Percentiles rank a stretch among this genome's conserved stretches.
These are phyloP conservation scores for Tipula helvola DNA, from an alignment of 2,888 invertebrate species.

Conservation along the genomic window DNA sequence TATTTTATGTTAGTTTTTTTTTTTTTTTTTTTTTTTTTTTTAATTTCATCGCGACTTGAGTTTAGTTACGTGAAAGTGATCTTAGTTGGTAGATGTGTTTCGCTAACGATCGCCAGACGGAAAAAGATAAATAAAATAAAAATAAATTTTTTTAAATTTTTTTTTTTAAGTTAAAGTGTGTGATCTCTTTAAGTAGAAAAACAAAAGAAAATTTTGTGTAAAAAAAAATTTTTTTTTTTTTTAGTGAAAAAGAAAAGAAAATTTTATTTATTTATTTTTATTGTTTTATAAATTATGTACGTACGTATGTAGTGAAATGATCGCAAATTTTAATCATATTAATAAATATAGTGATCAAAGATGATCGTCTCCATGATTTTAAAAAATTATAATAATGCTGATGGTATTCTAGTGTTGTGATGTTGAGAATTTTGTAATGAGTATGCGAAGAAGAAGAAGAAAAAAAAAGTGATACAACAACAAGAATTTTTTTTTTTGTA, in stretches of 20 bases:
- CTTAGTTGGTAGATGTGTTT: neutral
- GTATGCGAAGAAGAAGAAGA: neutral
- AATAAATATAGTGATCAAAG: neutral
- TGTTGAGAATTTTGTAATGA: constrained; percentile 4
- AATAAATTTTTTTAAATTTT: neutral
- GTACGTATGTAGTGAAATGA: neutral
- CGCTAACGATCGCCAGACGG: neutral
- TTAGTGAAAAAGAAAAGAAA: neutral
- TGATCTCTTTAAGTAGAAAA: neutral
- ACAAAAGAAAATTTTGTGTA: neutral
- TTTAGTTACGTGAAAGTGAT: constrained; percentile 9
- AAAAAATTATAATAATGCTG: neutral
- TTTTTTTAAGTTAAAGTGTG: neutral
- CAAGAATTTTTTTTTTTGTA: neutral
- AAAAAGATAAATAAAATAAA: neutral
- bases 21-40: neutral
- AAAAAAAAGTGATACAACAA: neutral
- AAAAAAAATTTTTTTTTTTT: neutral
- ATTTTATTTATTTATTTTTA: neutral
- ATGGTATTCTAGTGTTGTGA: neutral
- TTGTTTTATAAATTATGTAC: neutral
- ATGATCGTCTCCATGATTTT: neutral
- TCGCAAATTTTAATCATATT: neutral
- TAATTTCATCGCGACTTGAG: neutral
- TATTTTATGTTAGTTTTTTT: neutral